phyloP scores from a whole-genome alignment of 1,140 invertebrate species.

The Cyphomyrmex costatus region DNA sequence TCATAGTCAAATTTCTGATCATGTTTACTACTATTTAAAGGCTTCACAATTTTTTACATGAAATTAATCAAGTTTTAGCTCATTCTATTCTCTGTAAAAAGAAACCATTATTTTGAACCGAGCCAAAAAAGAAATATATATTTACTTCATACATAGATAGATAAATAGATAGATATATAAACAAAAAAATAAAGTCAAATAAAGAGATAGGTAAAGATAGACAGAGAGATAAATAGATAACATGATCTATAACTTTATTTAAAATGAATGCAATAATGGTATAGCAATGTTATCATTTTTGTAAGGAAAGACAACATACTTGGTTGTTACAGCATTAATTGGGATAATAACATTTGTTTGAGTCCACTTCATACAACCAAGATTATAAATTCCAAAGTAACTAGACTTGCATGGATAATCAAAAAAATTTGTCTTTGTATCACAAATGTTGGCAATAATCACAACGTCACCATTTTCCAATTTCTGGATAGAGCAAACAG shows the following conservation, averaged over 20 bases:
- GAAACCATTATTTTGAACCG: neutral
- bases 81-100: no score
- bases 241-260: neutral
- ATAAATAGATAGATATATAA: neutral
- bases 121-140: neutral
- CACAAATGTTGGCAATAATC: neutral
- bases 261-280: neutral
- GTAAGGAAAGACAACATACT: neutral
- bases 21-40: no score
- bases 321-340: neutral
- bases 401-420: neutral
- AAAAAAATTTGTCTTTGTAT: neutral
- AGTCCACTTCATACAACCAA: neutral
- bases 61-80: neutral
- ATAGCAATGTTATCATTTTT: neutral
- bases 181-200: no score
- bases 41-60: no score
- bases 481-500: neutral
- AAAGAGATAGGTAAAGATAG: neutral
- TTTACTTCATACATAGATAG: neutral
- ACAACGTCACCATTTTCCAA: neutral
- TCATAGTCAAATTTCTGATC: no score
- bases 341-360: neutral
- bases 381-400: slow-evolving; percentile 1
- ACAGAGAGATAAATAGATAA: neutral